Evolutionary conservation across 2,113 vertebrate species (phyloP), one percentile per base, ranked within the genome.

Genomic region (Plectropomus leopardus): DNA sequence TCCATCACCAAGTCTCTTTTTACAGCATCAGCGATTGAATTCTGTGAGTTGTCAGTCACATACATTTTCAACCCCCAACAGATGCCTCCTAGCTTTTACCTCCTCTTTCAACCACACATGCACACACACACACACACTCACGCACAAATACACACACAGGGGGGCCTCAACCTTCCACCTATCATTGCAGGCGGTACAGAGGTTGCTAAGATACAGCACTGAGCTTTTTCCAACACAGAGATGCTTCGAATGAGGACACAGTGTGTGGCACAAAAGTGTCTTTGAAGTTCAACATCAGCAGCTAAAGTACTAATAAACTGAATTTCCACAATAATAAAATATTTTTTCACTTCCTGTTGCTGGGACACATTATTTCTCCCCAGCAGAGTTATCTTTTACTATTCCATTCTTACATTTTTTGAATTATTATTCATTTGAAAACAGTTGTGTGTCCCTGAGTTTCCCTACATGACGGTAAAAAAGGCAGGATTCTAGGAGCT

Each of bases 151-250:
- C 78, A 69, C 81, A 73, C 50, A 10, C 51, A 7, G 48, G 23
- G 45, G 75, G 19, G 59, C 80, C 78, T 60, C 48, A 81, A 78
- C 69, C 45, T 66, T 75, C 65, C 65, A 54, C 75, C 54, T 34
- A 30, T 64, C 77, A 55, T 48, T 61, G 67, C 78, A 73, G 76
- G 82, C 75, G 76, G 66, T 80, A 26, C 71, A 57, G 26, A 51
- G 70, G 91, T 91, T 93, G 93, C 93, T 93, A 88, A 86, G 92
- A 89, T 81, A 92, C 90, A 28, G 81, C 55, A 34, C 78, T 55
- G 32, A 78, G 47, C 44, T 58, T 63, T n/a, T 76, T 70, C 40
- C 50, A 72, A 34, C 64, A 72, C 58, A 45, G 17, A 61, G 67
- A 66, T 40, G 55, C 36, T 71, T 73, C 44, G 5, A 69, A 73